Percentiles rank a stretch among this genome's conserved stretches.
These are phyloP conservation scores for Fregata magnificens DNA, from an alignment of 2,113 vertebrate species.

Conservation along the genomic window DNA sequence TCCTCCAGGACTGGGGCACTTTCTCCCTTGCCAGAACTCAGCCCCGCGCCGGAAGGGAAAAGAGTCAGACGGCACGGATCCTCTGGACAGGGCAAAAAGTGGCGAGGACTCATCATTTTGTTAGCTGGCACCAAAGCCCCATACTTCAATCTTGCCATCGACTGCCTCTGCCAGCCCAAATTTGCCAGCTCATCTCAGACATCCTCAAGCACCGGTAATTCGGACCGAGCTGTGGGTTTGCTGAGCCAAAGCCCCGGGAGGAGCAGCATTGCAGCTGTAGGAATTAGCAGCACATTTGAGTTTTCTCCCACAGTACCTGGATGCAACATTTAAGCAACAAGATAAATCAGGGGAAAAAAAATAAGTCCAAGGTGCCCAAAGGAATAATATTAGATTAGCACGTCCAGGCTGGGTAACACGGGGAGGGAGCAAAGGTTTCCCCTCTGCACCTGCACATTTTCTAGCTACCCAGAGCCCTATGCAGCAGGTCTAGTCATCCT, in stretches of 20 bases:
- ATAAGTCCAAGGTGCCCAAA: not conserved
- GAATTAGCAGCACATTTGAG: not conserved
- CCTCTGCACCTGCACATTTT: not conserved
- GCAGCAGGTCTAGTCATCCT: not conserved
- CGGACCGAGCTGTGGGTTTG: not conserved
- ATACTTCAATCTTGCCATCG: accelerated
- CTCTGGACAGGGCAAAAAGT: not conserved
- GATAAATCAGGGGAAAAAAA: not conserved
- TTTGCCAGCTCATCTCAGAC: not conserved
- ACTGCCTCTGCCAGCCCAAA: not conserved
- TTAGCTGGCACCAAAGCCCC: not conserved
- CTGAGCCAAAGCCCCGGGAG: not conserved
- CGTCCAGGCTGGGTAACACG: not conserved
- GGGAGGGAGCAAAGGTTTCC: not conserved
- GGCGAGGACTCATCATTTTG: not conserved
- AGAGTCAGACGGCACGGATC: not conserved
- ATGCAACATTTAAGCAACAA: not conserved
- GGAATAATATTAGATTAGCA: not conserved
- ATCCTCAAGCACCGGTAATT: not conserved
- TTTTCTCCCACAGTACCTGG: not conserved
- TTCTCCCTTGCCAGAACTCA: slow-evolving; percentile 56
- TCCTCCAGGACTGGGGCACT: not conserved
- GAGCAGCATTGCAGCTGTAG: accelerated
- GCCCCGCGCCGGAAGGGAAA: not conserved
- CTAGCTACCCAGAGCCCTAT: not conserved